Evolutionary conservation across 2,113 vertebrate genomes (phyloP), one percentile per base, ranked within the genome.

Genomic region (Lophochroa leadbeateri): DNA sequence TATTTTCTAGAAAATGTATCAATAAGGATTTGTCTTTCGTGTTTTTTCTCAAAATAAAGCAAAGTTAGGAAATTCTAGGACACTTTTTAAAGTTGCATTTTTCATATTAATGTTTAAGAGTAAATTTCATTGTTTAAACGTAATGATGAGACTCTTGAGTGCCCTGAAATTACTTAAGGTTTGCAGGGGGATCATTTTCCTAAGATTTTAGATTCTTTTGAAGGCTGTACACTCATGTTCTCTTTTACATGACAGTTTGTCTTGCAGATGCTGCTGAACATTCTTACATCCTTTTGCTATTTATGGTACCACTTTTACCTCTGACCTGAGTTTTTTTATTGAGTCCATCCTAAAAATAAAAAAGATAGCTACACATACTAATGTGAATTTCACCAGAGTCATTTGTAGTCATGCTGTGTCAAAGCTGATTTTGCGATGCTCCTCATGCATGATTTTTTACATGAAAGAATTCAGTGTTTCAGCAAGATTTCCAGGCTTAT

Each of bases 281-380:
- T 88, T 95, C 90, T 96, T 80, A 92, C 95, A 86, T 96, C 71
- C 88, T 97, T 53, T 91, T 98, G 96, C 97, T 97, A 94, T 98
- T 97, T 97, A 76, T 94, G 85, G 83, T 49, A 55, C 41, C 43
- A 49, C 92, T 97, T 97, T 97, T 94, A 97, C 94, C 50, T 95
- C 64, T 97, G 94, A 96, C 75, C 91, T 35, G 44, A 82, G 91
- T 69, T 92, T 92, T 92, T 96, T 97, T 97, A 93, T 96, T 84
- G 81, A 96, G 95, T 83, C 84, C 55, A 77, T 95, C 74, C 96
- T 97, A 97, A 97, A 98, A 97, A 97, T 97, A 97, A 47, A 95
- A 95, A 57, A 94, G 64, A 81, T 82, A 77, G 81, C 75, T 97
- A 89, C 43, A 86, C 55, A n/a, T 78, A 63, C 90, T 97, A 95